A percentile compares a stretch with the other conserved stretches of the same genome.
phyloP scores from a whole-genome alignment of 2,888 invertebrate species.

The Caenorhabditis panamensis region DNA sequence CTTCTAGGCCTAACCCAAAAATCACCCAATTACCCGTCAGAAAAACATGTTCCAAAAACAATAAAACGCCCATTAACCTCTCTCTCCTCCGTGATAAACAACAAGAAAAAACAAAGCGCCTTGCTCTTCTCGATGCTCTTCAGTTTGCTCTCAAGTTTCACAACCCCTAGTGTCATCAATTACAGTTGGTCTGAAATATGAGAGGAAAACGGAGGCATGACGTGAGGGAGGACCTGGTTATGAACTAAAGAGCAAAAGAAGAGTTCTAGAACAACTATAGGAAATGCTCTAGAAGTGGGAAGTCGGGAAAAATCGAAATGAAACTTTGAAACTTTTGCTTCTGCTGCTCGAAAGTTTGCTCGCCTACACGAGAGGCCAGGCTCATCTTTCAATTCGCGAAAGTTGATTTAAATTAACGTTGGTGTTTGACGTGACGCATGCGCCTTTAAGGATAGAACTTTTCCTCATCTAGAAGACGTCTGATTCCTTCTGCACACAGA shows the following conservation, averaged over 20 bases:
- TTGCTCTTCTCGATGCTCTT: too few species aligned
- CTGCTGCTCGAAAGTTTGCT: not conserved
- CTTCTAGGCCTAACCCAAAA: too few species aligned
- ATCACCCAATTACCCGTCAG: too few species aligned
- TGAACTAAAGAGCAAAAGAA: not conserved
- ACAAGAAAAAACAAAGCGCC: too few species aligned
- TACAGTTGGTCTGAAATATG: constrained; percentile 5
- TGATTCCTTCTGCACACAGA: not conserved
- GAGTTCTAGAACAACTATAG: too few species aligned
- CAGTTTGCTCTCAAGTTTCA: constrained; percentile 21
- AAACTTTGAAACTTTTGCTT: constrained; percentile 6
- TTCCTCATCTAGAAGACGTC: too few species aligned
- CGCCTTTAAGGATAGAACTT: too few species aligned
- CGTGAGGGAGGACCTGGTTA: not conserved
- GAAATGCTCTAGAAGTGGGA: too few species aligned
- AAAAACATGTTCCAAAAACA: too few species aligned
- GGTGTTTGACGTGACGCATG: constrained; percentile 47
- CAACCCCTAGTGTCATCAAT: constrained; percentile 15
- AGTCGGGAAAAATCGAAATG: not conserved
- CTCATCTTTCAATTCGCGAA: constrained; percentile 47
- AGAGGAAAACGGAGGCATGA: not conserved
- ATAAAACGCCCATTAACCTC: too few species aligned
- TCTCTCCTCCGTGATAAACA: too few species aligned
- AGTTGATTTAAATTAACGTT: constrained; percentile 51
- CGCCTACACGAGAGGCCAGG: constrained; percentile 9